Evolutionary conservation across 2,888 invertebrate species (phyloP).

Genomic region (Agrochola litura): DNA sequence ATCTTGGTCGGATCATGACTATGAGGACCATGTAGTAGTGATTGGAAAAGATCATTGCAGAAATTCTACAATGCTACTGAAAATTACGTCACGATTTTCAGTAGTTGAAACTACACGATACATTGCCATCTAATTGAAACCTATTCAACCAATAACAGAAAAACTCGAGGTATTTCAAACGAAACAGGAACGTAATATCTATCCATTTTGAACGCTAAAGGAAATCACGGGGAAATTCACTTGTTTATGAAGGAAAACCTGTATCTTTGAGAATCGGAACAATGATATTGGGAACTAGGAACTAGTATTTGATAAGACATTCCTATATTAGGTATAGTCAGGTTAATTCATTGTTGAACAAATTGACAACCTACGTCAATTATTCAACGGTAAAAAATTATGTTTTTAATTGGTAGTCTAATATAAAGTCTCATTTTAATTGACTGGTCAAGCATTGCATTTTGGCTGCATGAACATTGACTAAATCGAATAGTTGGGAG

Average conservation of each 20-base stretch:
- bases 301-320: too few relatives aligned
- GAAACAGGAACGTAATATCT: constrained; percentile 20
- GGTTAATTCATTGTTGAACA: too few relatives aligned
- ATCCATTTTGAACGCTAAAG: constrained; percentile 4
- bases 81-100: not conserved
- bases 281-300: not conserved
- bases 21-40: too few relatives aligned
- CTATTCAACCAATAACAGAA: constrained; percentile 12
- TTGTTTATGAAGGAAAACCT: constrained; percentile 23
- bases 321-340: too few relatives aligned
- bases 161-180: constrained; percentile 9
- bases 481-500: too few relatives aligned
- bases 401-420: too few relatives aligned
- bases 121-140: constrained; percentile 10
- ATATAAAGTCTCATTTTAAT: too few relatives aligned
- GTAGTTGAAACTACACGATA: not conserved
- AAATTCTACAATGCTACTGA: not conserved
- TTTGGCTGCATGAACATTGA: too few relatives aligned
- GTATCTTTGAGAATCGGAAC: not conserved
- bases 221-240: constrained; percentile 46
- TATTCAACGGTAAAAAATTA: too few relatives aligned
- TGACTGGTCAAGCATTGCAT: too few relatives aligned
- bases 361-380: too few relatives aligned
- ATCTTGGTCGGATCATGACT: too few relatives aligned
- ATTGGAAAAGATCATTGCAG: not conserved